Evolutionary conservation across 1,140 invertebrate genomes (phyloP).

Genomic region (Drosophila littoralis): DNA sequence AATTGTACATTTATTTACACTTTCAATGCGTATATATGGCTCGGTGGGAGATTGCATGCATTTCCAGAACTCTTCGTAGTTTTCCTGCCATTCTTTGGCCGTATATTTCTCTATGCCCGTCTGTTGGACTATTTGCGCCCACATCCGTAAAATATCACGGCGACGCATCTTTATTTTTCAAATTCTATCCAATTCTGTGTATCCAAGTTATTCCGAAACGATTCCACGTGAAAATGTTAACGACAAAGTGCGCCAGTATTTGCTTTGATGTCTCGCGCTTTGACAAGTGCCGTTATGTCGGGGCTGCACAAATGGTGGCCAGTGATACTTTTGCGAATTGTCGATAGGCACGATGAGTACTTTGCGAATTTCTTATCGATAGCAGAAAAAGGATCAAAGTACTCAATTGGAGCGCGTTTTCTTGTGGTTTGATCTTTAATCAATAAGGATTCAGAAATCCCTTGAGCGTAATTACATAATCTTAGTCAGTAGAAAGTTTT

Average conservation of each 20-base stretch:
- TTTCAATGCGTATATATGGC: conserved; percentile 12
- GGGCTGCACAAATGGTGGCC: conserved; percentile 1
- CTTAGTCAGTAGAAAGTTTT: too few relatives aligned
- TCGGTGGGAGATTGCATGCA: conserved; percentile 6
- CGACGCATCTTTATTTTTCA: conserved; percentile 7
- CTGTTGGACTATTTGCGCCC: conserved; percentile 22
- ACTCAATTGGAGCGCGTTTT: not conserved
- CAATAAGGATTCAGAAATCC: too few relatives aligned
- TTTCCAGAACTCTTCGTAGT: conserved; percentile 10
- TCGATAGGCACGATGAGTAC: not conserved
- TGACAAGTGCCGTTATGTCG: conserved; percentile 34
- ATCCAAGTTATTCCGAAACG: not conserved
- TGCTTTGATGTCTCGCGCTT: not conserved
- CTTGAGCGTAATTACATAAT: too few relatives aligned
- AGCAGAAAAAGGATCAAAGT: not conserved
- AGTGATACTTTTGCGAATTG: not conserved
- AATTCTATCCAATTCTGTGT: not conserved
- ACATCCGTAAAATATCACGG: conserved; percentile 21
- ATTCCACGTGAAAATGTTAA: conserved; percentile 5
- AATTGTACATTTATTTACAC: conserved; percentile 5
- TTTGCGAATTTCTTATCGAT: not conserved
- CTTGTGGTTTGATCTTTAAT: not conserved
- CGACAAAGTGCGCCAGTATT: not conserved
- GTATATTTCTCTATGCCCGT: conserved; percentile 17
- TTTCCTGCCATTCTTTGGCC: conserved; percentile 15